phyloP scores from a whole-genome alignment of 2,113 vertebrate species.

The Pandion haliaetus region DNA sequence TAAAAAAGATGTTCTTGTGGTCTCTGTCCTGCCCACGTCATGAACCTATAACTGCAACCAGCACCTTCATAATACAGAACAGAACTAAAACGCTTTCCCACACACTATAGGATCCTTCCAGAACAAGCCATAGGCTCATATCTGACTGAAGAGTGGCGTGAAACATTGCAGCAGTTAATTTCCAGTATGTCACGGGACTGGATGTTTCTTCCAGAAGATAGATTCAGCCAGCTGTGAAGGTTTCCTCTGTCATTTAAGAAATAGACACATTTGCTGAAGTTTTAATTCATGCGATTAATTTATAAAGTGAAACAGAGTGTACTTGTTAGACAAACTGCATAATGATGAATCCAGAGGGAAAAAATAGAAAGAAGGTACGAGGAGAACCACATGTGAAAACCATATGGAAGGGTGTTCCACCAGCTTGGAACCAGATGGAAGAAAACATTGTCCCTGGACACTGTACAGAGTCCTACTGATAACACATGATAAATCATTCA shows the following conservation, averaged over 20 bases:
- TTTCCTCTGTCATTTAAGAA: background rate
- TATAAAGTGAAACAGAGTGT: slow-evolving; percentile 14
- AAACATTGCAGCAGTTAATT: background rate
- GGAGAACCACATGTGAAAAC: slow-evolving; percentile 48
- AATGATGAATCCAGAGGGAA: background rate
- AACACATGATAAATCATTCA: slow-evolving; percentile 68
- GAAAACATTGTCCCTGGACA: slow-evolving; percentile 62
- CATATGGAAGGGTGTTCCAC: slow-evolving; percentile 58
- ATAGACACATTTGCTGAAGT: background rate
- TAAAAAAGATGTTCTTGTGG: background rate
- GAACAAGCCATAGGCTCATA: background rate
- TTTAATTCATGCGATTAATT: slow-evolving; percentile 40
- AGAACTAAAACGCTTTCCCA: background rate
- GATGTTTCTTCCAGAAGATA: background rate
- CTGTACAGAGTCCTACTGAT: slow-evolving; percentile 66
- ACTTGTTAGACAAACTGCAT: background rate
- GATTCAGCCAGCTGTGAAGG: background rate
- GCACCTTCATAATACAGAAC: background rate
- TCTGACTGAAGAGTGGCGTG: background rate
- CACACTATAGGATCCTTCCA: background rate
- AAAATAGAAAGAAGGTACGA: background rate
- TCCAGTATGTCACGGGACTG: background rate
- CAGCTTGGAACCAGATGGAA: slow-evolving; percentile 67
- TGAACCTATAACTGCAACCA: background rate
- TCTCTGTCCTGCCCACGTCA: background rate